phyloP scores from a whole-genome alignment of 2,888 invertebrate genomes.

The Parochlus steinenii region DNA sequence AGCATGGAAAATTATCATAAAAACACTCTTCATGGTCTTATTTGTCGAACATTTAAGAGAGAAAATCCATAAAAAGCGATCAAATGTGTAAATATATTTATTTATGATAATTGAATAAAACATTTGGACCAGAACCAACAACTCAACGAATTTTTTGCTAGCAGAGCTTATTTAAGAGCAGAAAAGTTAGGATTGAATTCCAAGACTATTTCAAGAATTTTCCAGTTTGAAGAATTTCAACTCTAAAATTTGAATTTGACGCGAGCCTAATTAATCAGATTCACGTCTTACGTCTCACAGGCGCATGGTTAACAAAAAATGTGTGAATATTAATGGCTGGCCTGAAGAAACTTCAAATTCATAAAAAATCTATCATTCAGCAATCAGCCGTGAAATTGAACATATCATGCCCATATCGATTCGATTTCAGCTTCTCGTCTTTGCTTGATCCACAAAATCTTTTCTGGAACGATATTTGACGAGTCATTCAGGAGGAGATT shows the following conservation, averaged over 20 bases:
- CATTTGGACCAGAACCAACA: not conserved
- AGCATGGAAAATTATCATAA: not conserved
- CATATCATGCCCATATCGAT: not conserved
- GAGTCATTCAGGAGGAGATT: conserved; percentile 4
- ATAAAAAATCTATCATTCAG: conserved; percentile 3
- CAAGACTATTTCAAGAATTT: conserved; percentile 11
- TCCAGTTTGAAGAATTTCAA: too few relatives aligned
- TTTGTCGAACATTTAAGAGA: too few relatives aligned
- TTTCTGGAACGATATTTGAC: not conserved
- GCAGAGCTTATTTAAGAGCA: not conserved
- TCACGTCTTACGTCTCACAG: conserved; percentile 2
- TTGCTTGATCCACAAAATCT: too few relatives aligned
- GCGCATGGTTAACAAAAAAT: not conserved
- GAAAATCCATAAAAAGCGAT: too few relatives aligned
- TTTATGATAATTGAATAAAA: too few relatives aligned
- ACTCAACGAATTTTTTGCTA: not conserved
- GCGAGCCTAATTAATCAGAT: conserved; percentile 3
- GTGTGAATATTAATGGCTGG: not conserved
- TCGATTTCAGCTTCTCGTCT: not conserved
- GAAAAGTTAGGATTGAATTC: conserved; percentile 5
- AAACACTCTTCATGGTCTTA: too few relatives aligned
- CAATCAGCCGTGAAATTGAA: conserved; percentile 13
- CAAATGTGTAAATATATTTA: too few relatives aligned
- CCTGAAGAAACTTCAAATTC: not conserved
- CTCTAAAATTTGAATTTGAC: conserved; percentile 12